Evolutionary conservation across 2,797 vertebrate genomes (phyloP), one percentile per base, ranked within the genome.

Genomic region (Odontamblyopus lacepedii): DNA sequence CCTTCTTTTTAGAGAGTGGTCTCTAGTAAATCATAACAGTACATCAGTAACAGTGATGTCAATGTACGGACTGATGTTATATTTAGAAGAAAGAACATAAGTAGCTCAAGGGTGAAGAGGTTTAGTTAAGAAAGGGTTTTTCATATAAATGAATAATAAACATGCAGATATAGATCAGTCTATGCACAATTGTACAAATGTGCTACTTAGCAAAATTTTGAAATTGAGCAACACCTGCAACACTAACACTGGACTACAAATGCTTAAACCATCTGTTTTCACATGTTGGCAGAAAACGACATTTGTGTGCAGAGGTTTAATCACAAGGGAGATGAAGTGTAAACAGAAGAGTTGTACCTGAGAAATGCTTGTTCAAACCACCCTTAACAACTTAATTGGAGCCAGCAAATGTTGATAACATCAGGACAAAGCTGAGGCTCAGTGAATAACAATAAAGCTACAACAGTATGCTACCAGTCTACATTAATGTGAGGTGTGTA

Each of bases 291-390:
- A 61, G 76, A 67, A 80, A 80, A 87, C 64, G 73, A 85, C 75
- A 84, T 79, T 81, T 53, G 77, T 92, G 84, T 90, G 88, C 86
- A 90, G 85, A 81, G 80, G 74, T 73, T 78, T 87, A 87, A 91
- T 83, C 87, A 89, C 74, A 85, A 64, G n/a, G 83, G 76, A 89
- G 78, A 65, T 71, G 81, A 77, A 15, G 81, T 91, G 92, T 93
- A 92, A 92, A 93, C 90, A 87, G 79, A 90, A 87, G 75, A 78
- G 78, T 87, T 91, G 89, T 93, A 93, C 93, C 94, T 94, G 93
- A 94, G 93, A 91, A 91, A 87, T 85, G 80, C 84, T 83, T 63
- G 73, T 88, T 89, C 79, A 79, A 75, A 74, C 65, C 70, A 76
- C 71, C 63, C 53, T 70, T 70, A 85, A 79, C 70, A 64, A 82